Conservation (phyloP, 2,888 invertebrate genomes). For the Tenthredo amoena region DNA sequence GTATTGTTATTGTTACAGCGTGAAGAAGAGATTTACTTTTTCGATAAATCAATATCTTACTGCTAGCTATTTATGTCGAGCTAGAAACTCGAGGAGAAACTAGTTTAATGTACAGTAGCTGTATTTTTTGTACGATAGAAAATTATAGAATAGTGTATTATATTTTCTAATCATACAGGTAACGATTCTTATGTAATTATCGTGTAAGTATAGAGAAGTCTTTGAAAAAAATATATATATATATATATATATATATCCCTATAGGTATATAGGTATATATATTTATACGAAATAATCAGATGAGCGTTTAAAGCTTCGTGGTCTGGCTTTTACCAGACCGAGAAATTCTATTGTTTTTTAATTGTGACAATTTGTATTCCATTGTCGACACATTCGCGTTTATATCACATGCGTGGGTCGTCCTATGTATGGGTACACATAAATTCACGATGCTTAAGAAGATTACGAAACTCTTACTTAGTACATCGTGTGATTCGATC, state of each 20-base stretch:
- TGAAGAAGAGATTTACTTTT: background rate
- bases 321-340: background rate
- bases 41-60: background rate
- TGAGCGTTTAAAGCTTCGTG: background rate
- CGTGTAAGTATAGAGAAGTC: background rate
- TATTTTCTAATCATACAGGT: background rate
- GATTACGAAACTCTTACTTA: background rate
- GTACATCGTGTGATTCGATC: background rate
- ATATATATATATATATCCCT: too few species aligned
- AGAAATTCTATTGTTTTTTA: background rate
- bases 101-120: slow-evolving; percentile 24
- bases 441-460: background rate
- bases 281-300: background rate
- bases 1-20: background rate
- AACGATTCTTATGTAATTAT: slow-evolving; percentile 13
- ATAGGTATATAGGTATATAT: background rate
- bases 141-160: slow-evolving; percentile 14
- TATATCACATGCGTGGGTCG: background rate
- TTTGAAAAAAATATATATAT: background rate
- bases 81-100: background rate
- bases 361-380: background rate
- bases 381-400: background rate
- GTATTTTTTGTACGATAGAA: slow-evolving; percentile 29
- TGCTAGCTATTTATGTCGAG: slow-evolving; percentile 18
- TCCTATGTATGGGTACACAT: too few species aligned